Base-by-base conservation (phyloP, 2,888 invertebrate genomes). In the Eupsilia transversa region DNA sequence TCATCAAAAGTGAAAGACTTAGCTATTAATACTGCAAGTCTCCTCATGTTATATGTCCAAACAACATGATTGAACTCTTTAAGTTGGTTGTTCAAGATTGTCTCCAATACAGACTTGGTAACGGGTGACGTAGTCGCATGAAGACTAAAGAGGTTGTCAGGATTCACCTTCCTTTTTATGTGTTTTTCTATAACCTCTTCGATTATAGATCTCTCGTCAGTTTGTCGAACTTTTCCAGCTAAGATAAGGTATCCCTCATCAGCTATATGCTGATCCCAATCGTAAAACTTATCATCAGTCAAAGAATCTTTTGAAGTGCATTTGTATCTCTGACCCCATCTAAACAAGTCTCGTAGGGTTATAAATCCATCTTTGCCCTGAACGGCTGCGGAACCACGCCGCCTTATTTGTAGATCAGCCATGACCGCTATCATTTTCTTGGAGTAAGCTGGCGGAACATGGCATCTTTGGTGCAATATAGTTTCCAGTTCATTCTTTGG, bases 201-300 rank as follows among this genome's bases (percentile, higher is more conserved):
- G 65, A 99, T 99, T 49, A 98, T 98, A 27, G 96, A 95, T 66
- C 97, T 97, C 93, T 99, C 99, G 79, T 98, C 98, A 0, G 95
- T 91, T 88, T 98, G 98, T 27, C 99, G 97, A 0, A 99, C 99
- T 94, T 99, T 98, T 0, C 99, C 99, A 4, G 99, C 99, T 66
- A 99, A 94, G 10, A 99, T 97, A 74, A 99, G 97, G 92, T 98
- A 99, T 0, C 99, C 99, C 95, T 99, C 99, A 91, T 99, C 99
- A 0, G 99, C 99, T 64, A 99, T 97, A 94, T 99, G 99, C 91
- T 99, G 99, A 93, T 99, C 98, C 99, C 99, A 99, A 94, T 99
- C 99, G 90, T 99, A 99, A 86, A 98, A 98, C 56, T 97, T 96
- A 0, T 96, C 93, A 12, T 96, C 94, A 12, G 97, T 94, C 7